These are phyloP conservation scores for Emydoidea blandingii DNA, from an alignment of 2,797 vertebrate species.

Conservation along the genomic window DNA sequence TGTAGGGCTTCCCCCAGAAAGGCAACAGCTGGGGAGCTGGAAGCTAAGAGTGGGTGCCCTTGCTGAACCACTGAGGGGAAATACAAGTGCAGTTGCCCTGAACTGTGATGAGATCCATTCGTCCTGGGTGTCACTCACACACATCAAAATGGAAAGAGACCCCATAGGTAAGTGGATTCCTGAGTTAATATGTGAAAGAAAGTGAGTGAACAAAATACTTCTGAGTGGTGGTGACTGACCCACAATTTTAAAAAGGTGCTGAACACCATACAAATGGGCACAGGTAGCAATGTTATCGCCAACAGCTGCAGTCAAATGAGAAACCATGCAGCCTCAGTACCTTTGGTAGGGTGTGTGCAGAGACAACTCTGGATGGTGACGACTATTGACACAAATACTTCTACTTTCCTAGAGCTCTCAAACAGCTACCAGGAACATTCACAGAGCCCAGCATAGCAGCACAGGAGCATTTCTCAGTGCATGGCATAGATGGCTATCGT, in stretches of 20 bases:
- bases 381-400: background rate
- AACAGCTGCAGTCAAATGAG: background rate
- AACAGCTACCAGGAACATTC: background rate
- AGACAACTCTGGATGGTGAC: background rate
- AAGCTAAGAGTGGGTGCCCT: background rate
- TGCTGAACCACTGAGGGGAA: background rate
- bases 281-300: background rate
- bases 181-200: background rate
- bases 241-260: accelerated
- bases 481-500: background rate
- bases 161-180: background rate
- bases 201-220: background rate
- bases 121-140: background rate
- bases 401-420: background rate
- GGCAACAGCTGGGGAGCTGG: background rate
- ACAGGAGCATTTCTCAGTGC: background rate
- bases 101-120: background rate
- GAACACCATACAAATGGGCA: background rate
- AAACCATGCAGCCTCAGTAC: background rate
- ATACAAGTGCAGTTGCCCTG: background rate
- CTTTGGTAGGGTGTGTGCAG: background rate
- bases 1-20: no score
- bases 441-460: background rate
- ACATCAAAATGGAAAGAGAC: background rate
- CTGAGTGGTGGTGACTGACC: background rate